Conservation (phyloP, 1,140 invertebrate genomes). For the Paramacrobiotus metropolitanus region DNA sequence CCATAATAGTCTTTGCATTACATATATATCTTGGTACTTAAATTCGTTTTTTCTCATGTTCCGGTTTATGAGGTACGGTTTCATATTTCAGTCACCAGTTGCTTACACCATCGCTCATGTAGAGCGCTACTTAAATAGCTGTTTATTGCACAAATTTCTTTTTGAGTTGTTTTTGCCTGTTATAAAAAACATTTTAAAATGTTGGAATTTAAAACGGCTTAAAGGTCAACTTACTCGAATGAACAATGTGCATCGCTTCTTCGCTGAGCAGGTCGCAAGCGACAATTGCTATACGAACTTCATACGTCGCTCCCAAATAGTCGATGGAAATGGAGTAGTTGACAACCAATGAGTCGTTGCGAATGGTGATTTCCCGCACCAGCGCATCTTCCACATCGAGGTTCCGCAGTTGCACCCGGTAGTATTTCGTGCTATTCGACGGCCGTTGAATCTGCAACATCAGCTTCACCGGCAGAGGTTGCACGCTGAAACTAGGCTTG, state of each 20-base stretch:
- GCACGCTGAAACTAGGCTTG: neutral
- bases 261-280: neutral
- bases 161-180: no score
- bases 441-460: neutral
- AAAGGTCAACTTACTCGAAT: neutral
- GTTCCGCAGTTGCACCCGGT: neutral
- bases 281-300: neutral
- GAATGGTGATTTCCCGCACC: neutral
- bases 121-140: no score
- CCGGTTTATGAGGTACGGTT: no score
- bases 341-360: constrained; percentile 9
- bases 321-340: constrained; percentile 6
- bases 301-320: neutral
- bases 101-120: no score
- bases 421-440: neutral
- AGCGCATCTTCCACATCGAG: neutral
- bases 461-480: neutral
- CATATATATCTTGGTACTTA: no score
- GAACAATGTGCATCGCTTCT: neutral
- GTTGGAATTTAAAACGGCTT: no score
- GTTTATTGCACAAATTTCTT: no score
- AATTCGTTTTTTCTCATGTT: no score
- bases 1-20: no score
- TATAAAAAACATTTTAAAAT: no score
- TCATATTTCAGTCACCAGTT: no score